phyloP scores from a whole-genome alignment of 2,888 invertebrate genomes.

The Digitonthophagus gazella region DNA sequence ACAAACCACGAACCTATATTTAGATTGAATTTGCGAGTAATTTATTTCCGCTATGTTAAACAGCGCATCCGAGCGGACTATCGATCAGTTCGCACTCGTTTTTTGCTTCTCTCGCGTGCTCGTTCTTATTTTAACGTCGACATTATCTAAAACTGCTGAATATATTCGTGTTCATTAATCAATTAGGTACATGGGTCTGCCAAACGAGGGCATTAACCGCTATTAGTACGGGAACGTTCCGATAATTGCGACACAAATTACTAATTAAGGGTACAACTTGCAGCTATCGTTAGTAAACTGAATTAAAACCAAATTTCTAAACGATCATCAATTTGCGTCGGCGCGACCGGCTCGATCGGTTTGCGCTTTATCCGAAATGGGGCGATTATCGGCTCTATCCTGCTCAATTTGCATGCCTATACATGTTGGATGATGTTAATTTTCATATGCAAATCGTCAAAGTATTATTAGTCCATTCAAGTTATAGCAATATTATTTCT shows the following conservation, averaged over 20 bases:
- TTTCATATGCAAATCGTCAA: too few species aligned
- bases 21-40: background rate
- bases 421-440: too few species aligned
- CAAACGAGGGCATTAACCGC: background rate
- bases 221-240: background rate
- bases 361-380: too few species aligned
- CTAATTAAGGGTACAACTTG: background rate
- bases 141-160: background rate
- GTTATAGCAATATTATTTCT: too few species aligned
- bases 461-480: too few species aligned
- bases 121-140: background rate
- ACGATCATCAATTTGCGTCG: too few species aligned
- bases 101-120: too few species aligned
- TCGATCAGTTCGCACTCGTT: background rate
- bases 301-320: background rate
- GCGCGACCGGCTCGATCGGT: too few species aligned
- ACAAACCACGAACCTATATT: background rate
- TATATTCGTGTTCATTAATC: background rate
- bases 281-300: background rate
- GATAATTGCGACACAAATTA: background rate
- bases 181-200: too few species aligned
- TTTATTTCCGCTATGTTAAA: background rate
- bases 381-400: too few species aligned
- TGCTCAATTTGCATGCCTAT: too few species aligned
- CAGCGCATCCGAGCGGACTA: background rate